These are phyloP conservation scores for Hippocampus zosterae DNA, from an alignment of 2,113 vertebrate species.

Conservation along the genomic window DNA sequence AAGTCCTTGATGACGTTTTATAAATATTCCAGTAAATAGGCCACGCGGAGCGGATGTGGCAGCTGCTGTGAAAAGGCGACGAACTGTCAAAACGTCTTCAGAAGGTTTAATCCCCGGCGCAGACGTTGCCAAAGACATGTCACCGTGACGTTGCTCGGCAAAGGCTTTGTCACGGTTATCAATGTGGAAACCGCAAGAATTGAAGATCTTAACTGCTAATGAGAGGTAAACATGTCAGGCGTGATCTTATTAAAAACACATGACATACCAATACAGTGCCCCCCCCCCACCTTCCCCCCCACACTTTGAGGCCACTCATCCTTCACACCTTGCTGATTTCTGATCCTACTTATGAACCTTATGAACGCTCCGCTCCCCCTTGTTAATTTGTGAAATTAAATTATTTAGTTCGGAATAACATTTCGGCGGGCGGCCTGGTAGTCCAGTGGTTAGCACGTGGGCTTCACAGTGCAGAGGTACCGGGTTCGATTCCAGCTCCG, in stretches of 20 bases:
- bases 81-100: constrained; percentile 28
- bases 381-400: too few relatives aligned
- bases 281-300: not conserved
- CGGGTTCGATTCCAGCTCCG: too few relatives aligned
- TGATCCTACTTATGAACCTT: not conserved
- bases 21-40: constrained; percentile 6
- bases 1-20: not conserved
- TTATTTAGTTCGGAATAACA: too few relatives aligned
- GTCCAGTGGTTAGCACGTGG: too few relatives aligned
- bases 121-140: constrained; percentile 10
- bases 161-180: constrained; percentile 6
- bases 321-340: not conserved
- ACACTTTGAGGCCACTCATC: not conserved
- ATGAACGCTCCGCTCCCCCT: too few relatives aligned
- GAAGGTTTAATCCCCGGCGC: constrained; percentile 14
- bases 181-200: not conserved
- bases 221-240: not conserved
- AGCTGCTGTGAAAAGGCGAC: constrained; percentile 30
- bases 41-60: not conserved
- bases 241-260: not conserved
- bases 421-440: too few relatives aligned
- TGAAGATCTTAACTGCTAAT: not conserved
- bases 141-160: constrained; percentile 18
- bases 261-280: not conserved
- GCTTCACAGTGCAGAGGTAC: too few relatives aligned